Percentiles rank a stretch among this genome's conserved stretches.
These are phyloP conservation scores for Sebastes steindachneri DNA, from an alignment of 2,797 vertebrate genomes.

Conservation along the genomic window DNA sequence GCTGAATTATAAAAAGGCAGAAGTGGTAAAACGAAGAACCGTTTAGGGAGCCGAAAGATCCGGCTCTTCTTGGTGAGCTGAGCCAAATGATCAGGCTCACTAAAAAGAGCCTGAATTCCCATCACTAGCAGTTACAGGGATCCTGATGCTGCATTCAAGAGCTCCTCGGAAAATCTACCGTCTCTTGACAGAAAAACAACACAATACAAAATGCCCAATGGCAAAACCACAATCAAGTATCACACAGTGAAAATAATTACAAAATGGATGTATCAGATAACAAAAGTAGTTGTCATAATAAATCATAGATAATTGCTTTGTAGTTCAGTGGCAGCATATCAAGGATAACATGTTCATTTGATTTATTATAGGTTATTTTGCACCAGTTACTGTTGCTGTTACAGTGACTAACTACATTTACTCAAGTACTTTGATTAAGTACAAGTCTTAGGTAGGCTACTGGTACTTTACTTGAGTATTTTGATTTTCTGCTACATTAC, in stretches of 20 bases:
- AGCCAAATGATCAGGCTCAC: no score
- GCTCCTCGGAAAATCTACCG: neutral
- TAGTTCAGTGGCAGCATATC: neutral
- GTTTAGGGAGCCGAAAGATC: no score
- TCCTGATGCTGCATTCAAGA: slow-evolving; percentile 28
- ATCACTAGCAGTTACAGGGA: neutral
- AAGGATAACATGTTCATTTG: neutral
- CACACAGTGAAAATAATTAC: neutral
- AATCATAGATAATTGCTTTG: neutral
- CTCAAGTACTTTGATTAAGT: neutral
- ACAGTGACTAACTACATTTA: neutral
- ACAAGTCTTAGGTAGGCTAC: neutral
- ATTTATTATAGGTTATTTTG: neutral
- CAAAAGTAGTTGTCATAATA: neutral
- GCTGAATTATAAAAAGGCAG: no score
- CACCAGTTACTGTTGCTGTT: neutral
- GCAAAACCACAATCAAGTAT: neutral
- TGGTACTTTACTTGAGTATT: neutral
- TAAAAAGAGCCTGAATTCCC: no score
- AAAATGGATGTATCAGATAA: neutral
- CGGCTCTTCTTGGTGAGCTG: no score
- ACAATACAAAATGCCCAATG: neutral
- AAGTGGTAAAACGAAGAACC: no score
- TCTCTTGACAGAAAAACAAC: fast-evolving
- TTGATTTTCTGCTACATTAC: neutral